Conservation (phyloP, 2,888 invertebrate species). For the Chloroclystis v-ata region DNA sequence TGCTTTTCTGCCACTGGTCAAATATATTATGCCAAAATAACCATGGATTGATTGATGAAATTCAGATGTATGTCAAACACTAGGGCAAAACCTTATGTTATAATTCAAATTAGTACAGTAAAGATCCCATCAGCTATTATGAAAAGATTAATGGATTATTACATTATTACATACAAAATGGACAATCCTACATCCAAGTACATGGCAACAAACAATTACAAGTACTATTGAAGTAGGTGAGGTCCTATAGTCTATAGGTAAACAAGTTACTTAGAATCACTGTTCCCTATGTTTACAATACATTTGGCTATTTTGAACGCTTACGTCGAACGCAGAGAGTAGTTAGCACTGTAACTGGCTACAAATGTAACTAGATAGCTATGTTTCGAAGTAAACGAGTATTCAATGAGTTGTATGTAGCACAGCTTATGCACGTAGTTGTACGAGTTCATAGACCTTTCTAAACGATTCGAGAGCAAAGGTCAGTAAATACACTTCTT, state of each 20-base stretch:
- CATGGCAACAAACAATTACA: too few species aligned
- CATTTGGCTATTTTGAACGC: background rate
- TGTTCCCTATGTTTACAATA: background rate
- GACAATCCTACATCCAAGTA: too few species aligned
- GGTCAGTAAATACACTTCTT: conserved; percentile 1
- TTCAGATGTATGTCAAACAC: too few species aligned
- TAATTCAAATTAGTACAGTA: too few species aligned
- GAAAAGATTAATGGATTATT: too few species aligned
- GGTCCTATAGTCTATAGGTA: background rate
- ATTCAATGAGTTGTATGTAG: conserved; percentile 33
- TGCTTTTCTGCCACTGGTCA: too few species aligned
- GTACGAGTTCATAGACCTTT: conserved; percentile 16
- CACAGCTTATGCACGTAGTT: conserved; percentile 8
- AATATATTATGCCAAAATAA: too few species aligned
- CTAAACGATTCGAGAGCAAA: conserved; percentile 10
- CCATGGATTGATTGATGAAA: too few species aligned
- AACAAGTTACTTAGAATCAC: conserved; percentile 15
- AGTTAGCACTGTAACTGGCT: conserved; percentile 14
- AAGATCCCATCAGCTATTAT: too few species aligned
- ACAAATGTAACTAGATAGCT: background rate
- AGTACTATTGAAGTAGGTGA: too few species aligned
- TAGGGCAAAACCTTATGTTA: too few species aligned
- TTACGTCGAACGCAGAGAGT: background rate
- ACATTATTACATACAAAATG: too few species aligned
- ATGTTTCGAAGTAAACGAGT: background rate